A percentile compares a stretch with the other conserved stretches of the same genome.
Evolutionary conservation across 2,797 vertebrate species (phyloP).

Genomic region (Podarcis lilfordi): DNA sequence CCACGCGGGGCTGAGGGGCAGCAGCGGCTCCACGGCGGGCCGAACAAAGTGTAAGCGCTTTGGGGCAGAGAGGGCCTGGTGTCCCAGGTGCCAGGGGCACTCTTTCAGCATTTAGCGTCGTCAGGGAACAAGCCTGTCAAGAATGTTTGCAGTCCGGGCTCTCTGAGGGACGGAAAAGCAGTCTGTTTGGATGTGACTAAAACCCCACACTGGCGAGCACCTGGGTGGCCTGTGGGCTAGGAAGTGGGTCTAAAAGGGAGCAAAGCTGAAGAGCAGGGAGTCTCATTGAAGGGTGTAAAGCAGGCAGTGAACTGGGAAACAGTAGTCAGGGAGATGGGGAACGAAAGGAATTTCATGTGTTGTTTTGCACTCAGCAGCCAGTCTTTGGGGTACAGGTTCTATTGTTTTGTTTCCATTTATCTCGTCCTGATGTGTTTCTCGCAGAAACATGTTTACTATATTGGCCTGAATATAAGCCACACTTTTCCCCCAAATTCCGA

Average conservation of each 20-base stretch:
- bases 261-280: not conserved
- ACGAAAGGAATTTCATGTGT: not conserved
- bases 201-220: no score
- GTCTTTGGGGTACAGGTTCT: not conserved
- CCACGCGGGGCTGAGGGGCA: constrained; percentile 17
- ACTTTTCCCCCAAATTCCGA: rapidly evolving
- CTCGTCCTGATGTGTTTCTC: not conserved
- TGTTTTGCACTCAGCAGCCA: not conserved
- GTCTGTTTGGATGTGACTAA: not conserved
- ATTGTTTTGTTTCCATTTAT: not conserved
- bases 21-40: not conserved
- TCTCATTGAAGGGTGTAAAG: not conserved
- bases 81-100: no score
- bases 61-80: not conserved
- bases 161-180: not conserved
- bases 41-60: constrained; percentile 63
- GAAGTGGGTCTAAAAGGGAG: not conserved
- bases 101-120: not conserved
- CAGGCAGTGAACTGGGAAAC: not conserved
- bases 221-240: not conserved
- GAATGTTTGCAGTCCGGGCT: not conserved
- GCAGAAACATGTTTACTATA: not conserved
- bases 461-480: no score
- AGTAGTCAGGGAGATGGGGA: not conserved
- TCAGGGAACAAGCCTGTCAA: not conserved